Base-by-base conservation (phyloP, 2,888 invertebrate species). In the Lomographa bimaculata region DNA sequence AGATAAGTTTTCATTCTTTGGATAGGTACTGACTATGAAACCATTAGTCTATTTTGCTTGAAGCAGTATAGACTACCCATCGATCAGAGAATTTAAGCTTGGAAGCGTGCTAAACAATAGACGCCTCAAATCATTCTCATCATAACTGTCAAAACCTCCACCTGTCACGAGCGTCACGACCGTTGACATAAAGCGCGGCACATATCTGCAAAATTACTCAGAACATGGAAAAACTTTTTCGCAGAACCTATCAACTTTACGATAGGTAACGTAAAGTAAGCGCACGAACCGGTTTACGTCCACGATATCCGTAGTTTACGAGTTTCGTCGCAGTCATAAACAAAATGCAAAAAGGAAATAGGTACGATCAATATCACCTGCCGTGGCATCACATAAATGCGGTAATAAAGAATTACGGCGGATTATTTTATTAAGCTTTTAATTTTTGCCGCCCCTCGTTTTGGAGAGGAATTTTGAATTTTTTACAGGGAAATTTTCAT, bases 291-390 rank as follows among this genome's bases (percentile, higher is more conserved):
- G 44, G 37, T 54, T 56, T 56, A 56, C 52, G 47, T 43, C 29
- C 38, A 33, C 53, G 46, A 49, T 51, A 54, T 51, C 42, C 49
- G 43, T 41, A 48, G 44, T 59, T 59, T 59, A 59, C 54, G 58
- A 54, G 46, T 48, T 53, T 49, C 48, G 51, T 57, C 50, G 53
- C 49, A 41, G 49, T 38, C 40, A 47, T 54, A 54, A 59, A 57
- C 55, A 55, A 57, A 54, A 57, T 57, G 54, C 57, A 52, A 49
- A 56, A 47, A 37, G 52, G 53, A 55, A 55, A 55, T 55, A 52
- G 46, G 34, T 28, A 46, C 51, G 55, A 50, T 58, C 57, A 54
- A 58, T 58, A 46, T 52, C 50, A 58, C 57, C 57, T 56, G 56
- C 26, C 28, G 25, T 34, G 29, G 40, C 37, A 48, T 50, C 49